Percentiles rank a stretch among this genome's conserved stretches.
Conservation (phyloP, 1,140 invertebrate genomes). For the Probaryconus sp. region DNA sequence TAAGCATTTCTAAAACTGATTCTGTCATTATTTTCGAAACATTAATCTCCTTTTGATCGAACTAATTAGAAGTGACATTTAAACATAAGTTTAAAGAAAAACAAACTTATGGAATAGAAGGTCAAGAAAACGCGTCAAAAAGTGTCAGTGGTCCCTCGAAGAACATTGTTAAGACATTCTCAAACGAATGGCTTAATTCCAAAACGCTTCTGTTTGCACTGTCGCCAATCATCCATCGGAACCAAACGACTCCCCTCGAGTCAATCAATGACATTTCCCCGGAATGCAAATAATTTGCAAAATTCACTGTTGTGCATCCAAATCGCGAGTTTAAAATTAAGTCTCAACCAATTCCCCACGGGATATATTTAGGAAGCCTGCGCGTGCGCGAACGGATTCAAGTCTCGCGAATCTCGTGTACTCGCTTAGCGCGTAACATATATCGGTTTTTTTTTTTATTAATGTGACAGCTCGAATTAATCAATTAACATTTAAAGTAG, state of each 20-base stretch:
- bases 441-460: slow-evolving; percentile 25
- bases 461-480: slow-evolving; percentile 12
- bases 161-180: too few relatives aligned
- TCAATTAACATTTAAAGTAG: too few relatives aligned
- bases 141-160: too few relatives aligned
- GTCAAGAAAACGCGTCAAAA: too few relatives aligned
- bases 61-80: too few relatives aligned
- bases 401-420: slow-evolving; percentile 34
- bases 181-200: too few relatives aligned
- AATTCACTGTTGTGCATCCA: slow-evolving; percentile 20
- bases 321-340: slow-evolving; percentile 52
- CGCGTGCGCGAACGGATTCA: slow-evolving; percentile 39
- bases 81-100: too few relatives aligned
- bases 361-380: slow-evolving; percentile 48
- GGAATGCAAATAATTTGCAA: slow-evolving; percentile 10
- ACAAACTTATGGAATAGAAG: too few relatives aligned
- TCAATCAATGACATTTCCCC: slow-evolving; percentile 26
- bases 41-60: too few relatives aligned
- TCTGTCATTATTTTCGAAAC: too few relatives aligned
- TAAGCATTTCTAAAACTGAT: too few relatives aligned
- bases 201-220: too few relatives aligned
- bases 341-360: slow-evolving; percentile 28
- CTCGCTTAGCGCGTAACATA: slow-evolving; percentile 9
- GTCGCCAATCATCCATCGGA: not conserved
- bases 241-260: not conserved